Conservation (phyloP, 1,140 invertebrate genomes). For the Coenobita brevimanus region DNA sequence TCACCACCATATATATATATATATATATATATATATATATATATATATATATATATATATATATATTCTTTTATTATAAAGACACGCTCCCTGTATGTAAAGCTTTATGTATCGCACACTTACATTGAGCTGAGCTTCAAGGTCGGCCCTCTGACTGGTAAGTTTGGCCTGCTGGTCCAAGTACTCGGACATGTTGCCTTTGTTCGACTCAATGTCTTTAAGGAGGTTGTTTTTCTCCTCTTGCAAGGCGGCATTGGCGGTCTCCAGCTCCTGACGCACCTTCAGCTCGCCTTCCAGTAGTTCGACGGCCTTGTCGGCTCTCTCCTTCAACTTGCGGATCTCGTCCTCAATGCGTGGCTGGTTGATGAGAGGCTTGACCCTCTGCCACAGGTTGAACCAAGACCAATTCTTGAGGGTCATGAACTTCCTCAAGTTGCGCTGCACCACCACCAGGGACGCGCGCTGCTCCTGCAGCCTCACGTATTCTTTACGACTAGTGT, state of each 20-base stretch:
- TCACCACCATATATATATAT: too few species aligned
- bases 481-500: slow-evolving; percentile 90
- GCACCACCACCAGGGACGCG: slow-evolving; percentile 96
- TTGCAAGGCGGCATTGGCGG: slow-evolving; percentile 77
- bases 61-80: too few species aligned
- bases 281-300: slow-evolving; percentile 76
- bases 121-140: slow-evolving; percentile 85
- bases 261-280: slow-evolving; percentile 78
- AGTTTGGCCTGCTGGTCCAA: slow-evolving; percentile 95
- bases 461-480: slow-evolving; percentile 97
- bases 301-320: slow-evolving; percentile 75
- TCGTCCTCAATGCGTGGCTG: slow-evolving; percentile 79
- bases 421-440: slow-evolving; percentile 99
- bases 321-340: slow-evolving; percentile 70
- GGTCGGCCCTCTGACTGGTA: slow-evolving; percentile 88
- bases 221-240: slow-evolving; percentile 61
- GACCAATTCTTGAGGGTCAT: slow-evolving; percentile 98
- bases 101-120: too few species aligned
- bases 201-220: slow-evolving; percentile 88
- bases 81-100: too few species aligned
- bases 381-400: slow-evolving; percentile 83
- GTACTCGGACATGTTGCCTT: slow-evolving; percentile 88
- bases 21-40: too few species aligned
- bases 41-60: too few species aligned
- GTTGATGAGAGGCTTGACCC: slow-evolving; percentile 78